phyloP scores from a whole-genome alignment of 2,113 vertebrate species.

The Meleagris gallopavo region DNA sequence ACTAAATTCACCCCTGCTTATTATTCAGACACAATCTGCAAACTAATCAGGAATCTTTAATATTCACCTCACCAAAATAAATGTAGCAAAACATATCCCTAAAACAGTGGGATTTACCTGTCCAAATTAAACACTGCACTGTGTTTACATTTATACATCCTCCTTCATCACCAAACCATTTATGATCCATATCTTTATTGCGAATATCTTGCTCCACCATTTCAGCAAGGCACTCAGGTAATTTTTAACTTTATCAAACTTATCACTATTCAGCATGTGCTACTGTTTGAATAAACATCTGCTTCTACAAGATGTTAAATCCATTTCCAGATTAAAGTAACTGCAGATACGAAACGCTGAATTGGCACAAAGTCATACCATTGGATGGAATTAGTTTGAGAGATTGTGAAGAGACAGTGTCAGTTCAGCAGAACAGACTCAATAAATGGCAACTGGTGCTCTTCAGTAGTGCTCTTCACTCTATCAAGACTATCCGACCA shows the following conservation, averaged over 20 bases:
- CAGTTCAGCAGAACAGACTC: not conserved
- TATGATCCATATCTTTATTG: not conserved
- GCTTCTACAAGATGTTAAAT: conserved; percentile 3
- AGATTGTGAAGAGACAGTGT: not conserved
- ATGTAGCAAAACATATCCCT: not conserved
- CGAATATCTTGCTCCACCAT: not conserved
- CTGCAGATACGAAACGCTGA: not conserved
- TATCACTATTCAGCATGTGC: not conserved
- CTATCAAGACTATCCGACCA: not conserved
- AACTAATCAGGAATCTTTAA: not conserved
- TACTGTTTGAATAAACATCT: conserved; percentile 27
- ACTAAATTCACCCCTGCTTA: not conserved
- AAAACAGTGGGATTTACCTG: not conserved
- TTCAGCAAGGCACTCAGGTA: conserved; percentile 8
- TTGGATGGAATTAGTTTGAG: not conserved
- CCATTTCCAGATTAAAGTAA: not conserved
- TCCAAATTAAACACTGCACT: not conserved
- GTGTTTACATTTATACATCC: not conserved
- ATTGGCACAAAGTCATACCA: not conserved
- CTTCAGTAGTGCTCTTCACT: not conserved
- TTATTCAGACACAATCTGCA: not conserved
- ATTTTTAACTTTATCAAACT: conserved; percentile 17
- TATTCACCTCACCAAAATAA: not conserved
- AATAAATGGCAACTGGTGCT: not conserved
- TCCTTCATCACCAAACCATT: not conserved